Evolutionary conservation across 2,888 invertebrate species (phyloP).

Genomic region (Epirrhoe alternata): DNA sequence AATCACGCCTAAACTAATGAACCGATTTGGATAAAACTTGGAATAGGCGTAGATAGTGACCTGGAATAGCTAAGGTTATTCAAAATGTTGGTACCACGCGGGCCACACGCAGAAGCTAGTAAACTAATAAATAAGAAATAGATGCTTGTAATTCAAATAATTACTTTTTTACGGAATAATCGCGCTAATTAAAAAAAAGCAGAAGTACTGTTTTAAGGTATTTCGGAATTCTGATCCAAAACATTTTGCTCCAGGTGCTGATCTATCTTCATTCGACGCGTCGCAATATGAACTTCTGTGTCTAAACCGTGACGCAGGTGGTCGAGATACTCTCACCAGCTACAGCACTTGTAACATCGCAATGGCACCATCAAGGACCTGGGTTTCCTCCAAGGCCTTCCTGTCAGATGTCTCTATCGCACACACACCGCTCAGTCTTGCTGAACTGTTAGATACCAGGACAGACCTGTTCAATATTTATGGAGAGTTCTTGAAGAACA

Average conservation of each 20-base stretch:
- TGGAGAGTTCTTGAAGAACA: slow-evolving; percentile 83
- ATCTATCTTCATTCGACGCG: slow-evolving; percentile 79
- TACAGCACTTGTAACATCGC: slow-evolving; percentile 86
- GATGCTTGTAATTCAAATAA: no score
- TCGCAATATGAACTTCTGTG: slow-evolving; percentile 87
- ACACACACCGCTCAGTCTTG: slow-evolving; percentile 86
- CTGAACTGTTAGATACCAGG: slow-evolving; percentile 80
- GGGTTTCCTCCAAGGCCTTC: slow-evolving; percentile 78
- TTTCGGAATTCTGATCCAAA: neutral
- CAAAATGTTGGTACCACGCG: no score
- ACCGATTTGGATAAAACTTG: no score
- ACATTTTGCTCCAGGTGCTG: slow-evolving; percentile 78
- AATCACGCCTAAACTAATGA: no score
- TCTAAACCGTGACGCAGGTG: slow-evolving; percentile 80
- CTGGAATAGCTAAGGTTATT: no score
- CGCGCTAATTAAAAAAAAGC: no score
- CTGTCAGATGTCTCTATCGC: slow-evolving; percentile 87
- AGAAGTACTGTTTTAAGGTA: neutral
- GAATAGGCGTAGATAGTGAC: no score
- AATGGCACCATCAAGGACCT: slow-evolving; percentile 85
- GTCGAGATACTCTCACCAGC: slow-evolving; percentile 79
- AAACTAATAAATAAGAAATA: no score
- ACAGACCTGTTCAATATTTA: slow-evolving; percentile 88
- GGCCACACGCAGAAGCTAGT: no score
- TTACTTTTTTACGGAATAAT: no score